These are phyloP conservation scores for Tarsius wallacei DNA, from an alignment of 2,797 vertebrate genomes.

Conservation along the genomic window DNA sequence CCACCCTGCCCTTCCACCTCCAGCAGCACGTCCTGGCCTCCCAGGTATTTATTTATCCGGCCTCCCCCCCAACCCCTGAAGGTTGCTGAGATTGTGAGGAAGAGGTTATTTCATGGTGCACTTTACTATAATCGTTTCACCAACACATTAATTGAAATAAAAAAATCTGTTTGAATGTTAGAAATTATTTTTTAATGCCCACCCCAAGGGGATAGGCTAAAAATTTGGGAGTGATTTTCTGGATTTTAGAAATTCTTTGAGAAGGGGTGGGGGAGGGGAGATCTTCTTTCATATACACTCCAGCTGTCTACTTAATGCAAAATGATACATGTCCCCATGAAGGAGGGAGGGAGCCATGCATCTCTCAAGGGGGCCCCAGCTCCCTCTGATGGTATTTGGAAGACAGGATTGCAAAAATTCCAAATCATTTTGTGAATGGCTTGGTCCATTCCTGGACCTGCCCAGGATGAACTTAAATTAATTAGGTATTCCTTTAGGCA, in stretches of 20 bases:
- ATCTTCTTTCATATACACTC: background rate
- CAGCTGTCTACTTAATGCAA: constrained; percentile 62
- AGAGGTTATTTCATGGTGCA: constrained; percentile 86
- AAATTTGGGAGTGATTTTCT: constrained; percentile 58
- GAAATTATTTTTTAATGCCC: constrained; percentile 77
- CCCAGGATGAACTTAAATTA: constrained; percentile 26
- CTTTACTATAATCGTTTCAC: constrained; percentile 80
- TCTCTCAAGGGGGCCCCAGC: constrained; percentile 25
- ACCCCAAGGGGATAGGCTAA: background rate
- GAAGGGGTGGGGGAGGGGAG: background rate
- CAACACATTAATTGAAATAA: constrained; percentile 84
- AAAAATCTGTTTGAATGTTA: constrained; percentile 85
- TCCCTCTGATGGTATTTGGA: constrained; percentile 55
- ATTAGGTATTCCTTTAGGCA: constrained; percentile 1
- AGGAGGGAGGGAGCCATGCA: background rate
- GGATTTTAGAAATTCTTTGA: constrained; percentile 66
- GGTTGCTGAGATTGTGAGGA: constrained; percentile 83
- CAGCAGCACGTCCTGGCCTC: constrained; percentile 98
- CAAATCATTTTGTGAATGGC: constrained; percentile 53
- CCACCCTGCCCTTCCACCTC: constrained; percentile 97
- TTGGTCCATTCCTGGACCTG: constrained; percentile 23
- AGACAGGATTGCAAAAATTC: constrained; percentile 44
- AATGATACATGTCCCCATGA: background rate
- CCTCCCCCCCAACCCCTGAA: constrained; percentile 70
- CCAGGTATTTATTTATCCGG: constrained; percentile 92